Evolutionary conservation across 2,888 invertebrate species (phyloP).

Genomic region (Laothoe populi): DNA sequence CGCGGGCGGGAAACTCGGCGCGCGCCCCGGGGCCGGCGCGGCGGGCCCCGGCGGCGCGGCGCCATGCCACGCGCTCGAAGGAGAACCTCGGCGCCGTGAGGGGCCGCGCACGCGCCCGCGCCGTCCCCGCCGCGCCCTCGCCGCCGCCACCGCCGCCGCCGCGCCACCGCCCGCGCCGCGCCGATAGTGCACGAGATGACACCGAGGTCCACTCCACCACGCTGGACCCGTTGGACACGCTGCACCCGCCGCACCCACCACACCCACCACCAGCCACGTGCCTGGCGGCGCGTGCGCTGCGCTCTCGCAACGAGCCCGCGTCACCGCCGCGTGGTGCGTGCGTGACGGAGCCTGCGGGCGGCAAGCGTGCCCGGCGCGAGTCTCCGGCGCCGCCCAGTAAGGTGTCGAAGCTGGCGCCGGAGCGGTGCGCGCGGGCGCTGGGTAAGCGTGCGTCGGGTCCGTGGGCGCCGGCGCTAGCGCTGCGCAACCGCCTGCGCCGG

Average conservation of each 20-base stretch:
- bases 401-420: constrained; percentile 45
- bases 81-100: constrained; percentile 73
- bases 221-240: constrained; percentile 51
- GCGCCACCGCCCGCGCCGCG: constrained; percentile 49
- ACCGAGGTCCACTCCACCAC: constrained; percentile 66
- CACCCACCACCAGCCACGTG: constrained; percentile 43
- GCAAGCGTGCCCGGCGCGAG: constrained; percentile 42
- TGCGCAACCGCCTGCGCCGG: constrained; percentile 73
- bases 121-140: constrained; percentile 52
- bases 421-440: constrained; percentile 53
- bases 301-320: constrained; percentile 56
- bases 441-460: constrained; percentile 65
- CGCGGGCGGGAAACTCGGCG: constrained; percentile 71
- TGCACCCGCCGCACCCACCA: constrained; percentile 57
- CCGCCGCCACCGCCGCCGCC: constrained; percentile 44
- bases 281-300: constrained; percentile 50
- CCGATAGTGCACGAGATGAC: constrained; percentile 47
- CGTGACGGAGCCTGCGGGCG: constrained; percentile 37
- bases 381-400: constrained; percentile 43
- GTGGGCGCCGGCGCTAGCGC: constrained; percentile 74
- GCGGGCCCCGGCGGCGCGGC: constrained; percentile 70
- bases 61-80: constrained; percentile 67
- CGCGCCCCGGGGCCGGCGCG: constrained; percentile 75
- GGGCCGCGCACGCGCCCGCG: constrained; percentile 62
- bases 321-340: constrained; percentile 32